Conservation (phyloP, 2,888 invertebrate genomes). For the Coelopa pilipes region DNA sequence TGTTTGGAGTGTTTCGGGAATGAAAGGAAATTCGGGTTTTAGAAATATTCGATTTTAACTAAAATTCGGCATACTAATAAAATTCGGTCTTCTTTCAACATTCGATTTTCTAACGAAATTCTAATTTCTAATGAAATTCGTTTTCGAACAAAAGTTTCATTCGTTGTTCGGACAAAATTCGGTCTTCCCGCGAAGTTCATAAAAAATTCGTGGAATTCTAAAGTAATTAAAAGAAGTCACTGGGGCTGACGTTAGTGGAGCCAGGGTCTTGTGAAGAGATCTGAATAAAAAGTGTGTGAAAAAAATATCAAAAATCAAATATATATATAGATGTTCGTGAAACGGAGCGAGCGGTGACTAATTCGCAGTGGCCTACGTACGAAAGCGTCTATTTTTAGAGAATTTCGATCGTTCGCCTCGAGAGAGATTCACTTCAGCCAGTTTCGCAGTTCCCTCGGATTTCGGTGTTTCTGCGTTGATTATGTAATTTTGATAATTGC, state of each 20-base stretch:
- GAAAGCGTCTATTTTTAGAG: conserved; percentile 44
- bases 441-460: background rate
- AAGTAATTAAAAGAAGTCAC: too few relatives aligned
- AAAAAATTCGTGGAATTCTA: too few relatives aligned
- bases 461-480: background rate
- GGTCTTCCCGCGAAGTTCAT: too few relatives aligned
- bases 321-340: conserved; percentile 24
- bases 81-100: too few relatives aligned
- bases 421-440: conserved; percentile 37
- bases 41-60: background rate
- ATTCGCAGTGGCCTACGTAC: conserved; percentile 40
- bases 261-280: conserved; percentile 26
- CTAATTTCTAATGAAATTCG: too few relatives aligned
- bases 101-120: too few relatives aligned
- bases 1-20: background rate
- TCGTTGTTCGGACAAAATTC: too few relatives aligned
- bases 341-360: conserved; percentile 12
- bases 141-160: too few relatives aligned
- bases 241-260: conserved; percentile 36
- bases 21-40: background rate
- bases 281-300: background rate
- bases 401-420: conserved; percentile 29
- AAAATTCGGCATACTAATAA: too few relatives aligned
- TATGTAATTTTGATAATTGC: background rate
- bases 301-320: conserved; percentile 4